Evolutionary conservation across 2,797 vertebrate species (phyloP).

Genomic region (Mionectes olivaceus): DNA sequence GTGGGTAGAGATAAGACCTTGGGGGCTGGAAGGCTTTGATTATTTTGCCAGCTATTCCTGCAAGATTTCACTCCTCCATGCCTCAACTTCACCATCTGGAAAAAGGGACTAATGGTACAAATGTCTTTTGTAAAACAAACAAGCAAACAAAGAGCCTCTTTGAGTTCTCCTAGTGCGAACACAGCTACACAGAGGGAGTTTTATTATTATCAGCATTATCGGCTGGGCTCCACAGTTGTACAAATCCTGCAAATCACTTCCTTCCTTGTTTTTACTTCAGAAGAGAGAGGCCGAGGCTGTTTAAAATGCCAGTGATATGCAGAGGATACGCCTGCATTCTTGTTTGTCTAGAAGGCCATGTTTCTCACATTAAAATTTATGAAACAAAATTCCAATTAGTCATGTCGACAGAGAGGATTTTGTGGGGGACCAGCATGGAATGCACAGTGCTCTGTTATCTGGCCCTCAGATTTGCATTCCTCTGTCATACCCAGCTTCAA

Average conservation of each 20-base stretch:
- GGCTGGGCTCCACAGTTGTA: neutral
- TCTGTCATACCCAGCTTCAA: neutral
- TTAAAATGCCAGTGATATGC: constrained; percentile 42
- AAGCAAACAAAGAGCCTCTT: constrained; percentile 32
- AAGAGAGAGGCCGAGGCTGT: neutral
- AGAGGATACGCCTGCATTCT: constrained; percentile 41
- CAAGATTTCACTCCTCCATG: neutral
- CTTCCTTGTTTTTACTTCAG: constrained; percentile 55
- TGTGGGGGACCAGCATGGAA: constrained; percentile 1
- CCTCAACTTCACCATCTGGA: neutral
- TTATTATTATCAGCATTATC: constrained; percentile 27
- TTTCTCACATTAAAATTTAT: constrained; percentile 66
- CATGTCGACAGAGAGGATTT: neutral
- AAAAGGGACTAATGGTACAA: neutral
- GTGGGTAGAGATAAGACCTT: neutral
- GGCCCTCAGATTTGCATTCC: neutral
- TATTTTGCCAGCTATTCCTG: neutral
- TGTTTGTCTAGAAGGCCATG: constrained; percentile 62
- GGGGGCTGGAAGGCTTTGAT: neutral
- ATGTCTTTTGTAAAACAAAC: neutral
- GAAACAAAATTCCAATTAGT: constrained; percentile 47
- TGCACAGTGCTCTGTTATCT: neutral
- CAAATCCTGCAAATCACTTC: constrained; percentile 47
- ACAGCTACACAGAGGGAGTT: neutral
- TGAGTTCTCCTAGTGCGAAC: constrained; percentile 23